These are phyloP conservation scores for Cyanoramphus novaezelandiae DNA, from an alignment of 2,113 vertebrate species.

Conservation along the genomic window DNA sequence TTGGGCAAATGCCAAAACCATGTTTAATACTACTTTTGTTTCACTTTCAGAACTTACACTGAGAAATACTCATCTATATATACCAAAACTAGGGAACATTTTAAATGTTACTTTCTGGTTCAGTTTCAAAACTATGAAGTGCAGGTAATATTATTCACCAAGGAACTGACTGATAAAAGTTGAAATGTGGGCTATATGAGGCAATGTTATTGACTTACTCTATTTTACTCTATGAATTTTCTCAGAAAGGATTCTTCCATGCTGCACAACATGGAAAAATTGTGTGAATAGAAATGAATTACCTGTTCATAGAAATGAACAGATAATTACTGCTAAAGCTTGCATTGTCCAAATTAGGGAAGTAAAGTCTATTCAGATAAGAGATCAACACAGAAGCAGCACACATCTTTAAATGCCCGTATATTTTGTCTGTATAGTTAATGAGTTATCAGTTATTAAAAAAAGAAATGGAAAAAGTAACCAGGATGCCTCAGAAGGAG, in stretches of 20 bases:
- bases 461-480: neutral
- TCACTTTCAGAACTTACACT: neutral
- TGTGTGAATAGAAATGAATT: neutral
- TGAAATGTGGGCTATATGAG: neutral
- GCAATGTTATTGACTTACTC: neutral
- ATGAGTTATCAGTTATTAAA: neutral
- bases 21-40: neutral
- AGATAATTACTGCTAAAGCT: neutral
- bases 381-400: neutral
- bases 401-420: neutral
- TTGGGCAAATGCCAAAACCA: neutral
- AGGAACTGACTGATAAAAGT: neutral
- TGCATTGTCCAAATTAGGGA: no score
- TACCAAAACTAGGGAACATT: neutral
- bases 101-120: neutral
- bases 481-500: fast-evolving
- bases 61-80: neutral
- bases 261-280: neutral
- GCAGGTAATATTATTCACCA: neutral
- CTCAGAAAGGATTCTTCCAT: neutral
- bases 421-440: neutral
- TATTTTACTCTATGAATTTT: neutral
- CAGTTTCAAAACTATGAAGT: neutral
- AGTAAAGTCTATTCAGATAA: neutral
- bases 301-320: neutral